These are phyloP conservation scores for Melinaea menophilus DNA, from an alignment of 2,888 invertebrate genomes.

Conservation along the genomic window DNA sequence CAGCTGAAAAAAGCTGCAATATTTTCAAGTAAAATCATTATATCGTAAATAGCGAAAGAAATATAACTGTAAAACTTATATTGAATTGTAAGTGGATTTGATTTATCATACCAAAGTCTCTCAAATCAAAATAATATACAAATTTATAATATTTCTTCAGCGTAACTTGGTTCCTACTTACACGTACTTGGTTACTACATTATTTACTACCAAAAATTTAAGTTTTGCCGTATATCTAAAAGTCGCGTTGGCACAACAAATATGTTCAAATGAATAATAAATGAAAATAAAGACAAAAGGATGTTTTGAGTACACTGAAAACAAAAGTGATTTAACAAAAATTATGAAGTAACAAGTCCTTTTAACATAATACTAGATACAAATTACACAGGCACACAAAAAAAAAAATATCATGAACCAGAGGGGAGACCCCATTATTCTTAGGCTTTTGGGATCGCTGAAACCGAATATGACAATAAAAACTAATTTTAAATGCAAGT, in stretches of 20 bases:
- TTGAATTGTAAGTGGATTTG: slow-evolving; percentile 44
- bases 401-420: too few relatives aligned
- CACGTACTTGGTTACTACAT: slow-evolving; percentile 55
- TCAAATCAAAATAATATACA: slow-evolving; percentile 61
- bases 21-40: slow-evolving; percentile 64
- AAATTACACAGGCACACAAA: too few relatives aligned
- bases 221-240: background rate
- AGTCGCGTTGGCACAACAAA: too few relatives aligned
- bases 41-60: slow-evolving; percentile 55
- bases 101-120: slow-evolving; percentile 59
- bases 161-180: background rate
- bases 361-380: too few relatives aligned
- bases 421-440: too few relatives aligned
- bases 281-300: background rate
- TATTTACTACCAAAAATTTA: slow-evolving; percentile 19
- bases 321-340: slow-evolving; percentile 11
- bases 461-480: too few relatives aligned
- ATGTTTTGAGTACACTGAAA: background rate
- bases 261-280: too few relatives aligned
- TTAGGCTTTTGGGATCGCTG: too few relatives aligned
- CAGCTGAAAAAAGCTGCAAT: slow-evolving; percentile 58
- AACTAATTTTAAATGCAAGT: too few relatives aligned
- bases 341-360: slow-evolving; percentile 8
- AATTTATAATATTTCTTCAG: slow-evolving; percentile 54
- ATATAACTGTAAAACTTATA: slow-evolving; percentile 52